Percentiles rank a stretch among this genome's conserved stretches.
These are phyloP conservation scores for Nephrocerus scutellatus DNA, from an alignment of 2,888 invertebrate species.

Conservation along the genomic window DNA sequence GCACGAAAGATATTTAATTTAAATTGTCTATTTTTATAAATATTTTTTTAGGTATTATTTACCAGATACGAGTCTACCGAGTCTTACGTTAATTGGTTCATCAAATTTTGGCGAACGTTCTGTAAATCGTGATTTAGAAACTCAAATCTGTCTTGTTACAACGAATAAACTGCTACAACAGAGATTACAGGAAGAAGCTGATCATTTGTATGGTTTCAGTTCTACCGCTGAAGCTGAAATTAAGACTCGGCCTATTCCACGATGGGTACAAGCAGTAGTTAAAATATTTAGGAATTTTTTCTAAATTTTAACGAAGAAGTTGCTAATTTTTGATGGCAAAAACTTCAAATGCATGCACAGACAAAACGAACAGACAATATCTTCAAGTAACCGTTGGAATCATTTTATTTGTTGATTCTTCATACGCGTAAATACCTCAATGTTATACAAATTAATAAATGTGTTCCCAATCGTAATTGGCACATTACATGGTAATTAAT, in stretches of 20 bases:
- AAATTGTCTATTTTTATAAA: not conserved
- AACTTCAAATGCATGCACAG: too few relatives aligned
- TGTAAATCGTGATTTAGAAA: conserved; percentile 86
- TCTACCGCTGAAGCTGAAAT: conserved; percentile 60
- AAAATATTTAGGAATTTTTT: conserved; percentile 70
- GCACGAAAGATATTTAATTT: not conserved
- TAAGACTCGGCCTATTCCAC: conserved; percentile 62
- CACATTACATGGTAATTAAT: too few relatives aligned
- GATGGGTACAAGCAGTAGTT: conserved; percentile 74
- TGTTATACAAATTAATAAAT: too few relatives aligned
- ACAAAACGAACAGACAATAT: too few relatives aligned
- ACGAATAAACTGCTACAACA: conserved; percentile 57
- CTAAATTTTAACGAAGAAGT: conserved; percentile 38
- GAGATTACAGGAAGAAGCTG: conserved; percentile 68
- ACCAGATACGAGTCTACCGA: conserved; percentile 62
- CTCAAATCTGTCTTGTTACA: conserved; percentile 84
- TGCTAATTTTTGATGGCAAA: conserved; percentile 3
- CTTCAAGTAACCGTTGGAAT: too few relatives aligned
- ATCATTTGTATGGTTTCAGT: conserved; percentile 60
- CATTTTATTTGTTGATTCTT: too few relatives aligned
- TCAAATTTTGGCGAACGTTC: conserved; percentile 93
- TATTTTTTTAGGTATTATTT: conserved; percentile 63
- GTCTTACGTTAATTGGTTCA: conserved; percentile 83
- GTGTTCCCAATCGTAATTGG: too few relatives aligned
- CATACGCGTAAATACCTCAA: too few relatives aligned